Evolutionary conservation across 2,888 invertebrate species (phyloP).

Genomic region (Drosophila austrosaltans): DNA sequence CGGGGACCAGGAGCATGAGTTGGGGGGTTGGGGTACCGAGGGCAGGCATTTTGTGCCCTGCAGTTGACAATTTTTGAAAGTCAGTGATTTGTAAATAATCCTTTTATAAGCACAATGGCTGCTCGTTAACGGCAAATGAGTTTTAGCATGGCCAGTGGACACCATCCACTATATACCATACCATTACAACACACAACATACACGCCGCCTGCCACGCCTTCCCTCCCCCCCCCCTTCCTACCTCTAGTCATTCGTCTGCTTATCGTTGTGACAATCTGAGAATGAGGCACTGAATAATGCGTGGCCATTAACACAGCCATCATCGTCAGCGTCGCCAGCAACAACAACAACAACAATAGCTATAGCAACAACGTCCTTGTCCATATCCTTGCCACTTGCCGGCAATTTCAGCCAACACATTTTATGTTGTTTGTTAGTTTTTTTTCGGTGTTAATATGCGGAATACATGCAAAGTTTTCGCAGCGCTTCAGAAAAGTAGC

Average conservation of each 20-base stretch:
- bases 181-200: conserved; percentile 19
- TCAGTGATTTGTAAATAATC: conserved; percentile 83
- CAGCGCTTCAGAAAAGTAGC: conserved; percentile 25
- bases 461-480: conserved; percentile 72
- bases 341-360: conserved; percentile 7
- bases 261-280: conserved; percentile 71
- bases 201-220: conserved; percentile 7
- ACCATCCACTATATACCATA: conserved; percentile 19
- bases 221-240: too few species aligned
- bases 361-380: conserved; percentile 31
- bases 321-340: conserved; percentile 40
- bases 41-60: conserved; percentile 66
- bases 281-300: conserved; percentile 74
- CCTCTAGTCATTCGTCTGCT: conserved; percentile 25
- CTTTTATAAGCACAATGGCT: conserved; percentile 81
- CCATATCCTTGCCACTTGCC: conserved; percentile 42
- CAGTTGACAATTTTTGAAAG: conserved; percentile 81
- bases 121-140: conserved; percentile 81
- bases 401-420: conserved; percentile 70
- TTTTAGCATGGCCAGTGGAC: conserved; percentile 75
- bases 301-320: conserved; percentile 71
- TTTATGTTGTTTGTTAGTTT: conserved; percentile 56
- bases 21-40: neutral
- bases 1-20: neutral
- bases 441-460: conserved; percentile 72